Conservation (phyloP, 2,888 invertebrate species). For the Antheraea assamensis region DNA sequence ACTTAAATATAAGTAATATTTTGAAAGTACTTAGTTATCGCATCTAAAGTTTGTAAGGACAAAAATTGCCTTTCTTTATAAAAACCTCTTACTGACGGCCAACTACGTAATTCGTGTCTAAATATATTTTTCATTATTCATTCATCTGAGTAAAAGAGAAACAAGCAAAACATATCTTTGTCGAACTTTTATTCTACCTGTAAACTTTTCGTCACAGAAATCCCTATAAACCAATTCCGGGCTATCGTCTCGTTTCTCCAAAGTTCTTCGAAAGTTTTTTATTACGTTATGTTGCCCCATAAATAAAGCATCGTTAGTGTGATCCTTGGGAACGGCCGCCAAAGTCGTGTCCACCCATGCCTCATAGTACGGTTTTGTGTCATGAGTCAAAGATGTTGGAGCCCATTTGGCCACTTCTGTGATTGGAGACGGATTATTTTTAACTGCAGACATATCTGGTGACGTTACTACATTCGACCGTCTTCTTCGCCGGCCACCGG, state of each 20-base stretch:
- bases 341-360: slow-evolving; percentile 67
- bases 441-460: slow-evolving; percentile 18
- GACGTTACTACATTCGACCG: slow-evolving; percentile 23
- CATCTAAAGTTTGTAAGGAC: too few relatives aligned
- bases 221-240: slow-evolving; percentile 53
- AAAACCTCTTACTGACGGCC: too few relatives aligned
- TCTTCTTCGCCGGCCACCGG: slow-evolving; percentile 18
- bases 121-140: too few relatives aligned
- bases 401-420: slow-evolving; percentile 69
- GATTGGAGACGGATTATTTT: slow-evolving; percentile 37
- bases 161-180: slow-evolving; percentile 33
- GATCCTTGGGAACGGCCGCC: slow-evolving; percentile 51
- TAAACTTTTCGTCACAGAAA: slow-evolving; percentile 53
- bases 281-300: slow-evolving; percentile 41
- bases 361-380: slow-evolving; percentile 68
- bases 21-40: too few relatives aligned
- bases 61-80: too few relatives aligned
- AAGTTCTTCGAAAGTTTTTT: slow-evolving; percentile 37
- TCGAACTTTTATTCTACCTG: slow-evolving; percentile 57
- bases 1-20: too few relatives aligned
- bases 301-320: slow-evolving; percentile 41
- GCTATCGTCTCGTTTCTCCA: slow-evolving; percentile 36
- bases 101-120: too few relatives aligned
- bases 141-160: background rate
- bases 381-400: slow-evolving; percentile 46